Evolutionary conservation across 1,140 invertebrate species (phyloP).

Genomic region (Ectropis grisescens): DNA sequence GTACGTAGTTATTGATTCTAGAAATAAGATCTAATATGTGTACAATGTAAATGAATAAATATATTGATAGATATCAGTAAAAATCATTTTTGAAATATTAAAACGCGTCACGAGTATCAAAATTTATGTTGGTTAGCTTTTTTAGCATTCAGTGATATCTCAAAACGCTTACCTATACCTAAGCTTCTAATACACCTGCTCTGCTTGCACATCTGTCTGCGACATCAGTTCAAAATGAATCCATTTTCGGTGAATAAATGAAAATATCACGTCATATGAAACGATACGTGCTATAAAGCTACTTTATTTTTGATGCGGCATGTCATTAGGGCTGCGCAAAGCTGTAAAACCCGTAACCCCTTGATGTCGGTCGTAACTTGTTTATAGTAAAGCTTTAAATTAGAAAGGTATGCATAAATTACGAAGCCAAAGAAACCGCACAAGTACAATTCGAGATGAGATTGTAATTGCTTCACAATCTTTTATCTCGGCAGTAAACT

Average conservation of each 20-base stretch:
- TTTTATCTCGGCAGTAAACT: slow-evolving; percentile 12
- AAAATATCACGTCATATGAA: slow-evolving; percentile 21
- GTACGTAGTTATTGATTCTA: too few species aligned
- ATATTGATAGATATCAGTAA: too few species aligned
- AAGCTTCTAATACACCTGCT: too few species aligned
- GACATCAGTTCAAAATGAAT: too few species aligned
- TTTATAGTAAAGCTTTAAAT: slow-evolving; percentile 51
- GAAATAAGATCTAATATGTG: too few species aligned
- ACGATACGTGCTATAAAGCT: slow-evolving; percentile 38
- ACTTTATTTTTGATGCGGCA: slow-evolving; percentile 47
- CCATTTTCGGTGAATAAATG: slow-evolving; percentile 23
- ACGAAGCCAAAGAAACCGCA: slow-evolving; percentile 13
- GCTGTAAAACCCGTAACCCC: slow-evolving; percentile 50
- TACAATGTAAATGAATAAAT: too few species aligned
- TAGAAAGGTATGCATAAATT: slow-evolving; percentile 40
- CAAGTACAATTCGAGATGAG: slow-evolving; percentile 15
- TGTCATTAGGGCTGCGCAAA: slow-evolving; percentile 43
- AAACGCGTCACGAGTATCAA: too few species aligned
- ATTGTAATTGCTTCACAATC: slow-evolving; percentile 13
- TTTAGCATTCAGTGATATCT: too few species aligned
- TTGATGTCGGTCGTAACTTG: slow-evolving; percentile 52
- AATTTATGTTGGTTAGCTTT: too few species aligned
- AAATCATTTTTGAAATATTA: too few species aligned
- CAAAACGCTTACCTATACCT: too few species aligned
- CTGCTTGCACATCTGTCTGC: too few species aligned